Base-by-base conservation (phyloP, 1,140 invertebrate genomes). In the Heliconius hewitsoni region DNA sequence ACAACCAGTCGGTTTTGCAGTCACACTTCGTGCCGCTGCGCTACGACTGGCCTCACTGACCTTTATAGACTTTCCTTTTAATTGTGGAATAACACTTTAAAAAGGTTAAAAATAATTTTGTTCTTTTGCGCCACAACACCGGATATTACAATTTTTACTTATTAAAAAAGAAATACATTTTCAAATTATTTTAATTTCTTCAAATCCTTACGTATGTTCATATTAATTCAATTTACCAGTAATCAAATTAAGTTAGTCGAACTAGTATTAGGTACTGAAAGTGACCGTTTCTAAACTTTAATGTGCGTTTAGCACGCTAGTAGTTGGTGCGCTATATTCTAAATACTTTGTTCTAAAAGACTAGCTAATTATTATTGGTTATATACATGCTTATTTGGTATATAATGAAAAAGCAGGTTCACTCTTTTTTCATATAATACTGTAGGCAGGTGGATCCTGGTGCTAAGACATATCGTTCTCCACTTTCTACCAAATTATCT, bases 221-320 rank as follows among this genome's bases (percentile, higher is more conserved):
- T 30, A 66, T 66, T 66, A 66, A 66, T 66, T 66, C 60, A 66
- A 66, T 66, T 66, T 66, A 30, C 60, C 27, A 23, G 60, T 66
- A 66, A 66, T 27, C 13, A 18, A 66, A 66, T 66, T 66, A 66
- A 66, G 27, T 66, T 66, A 66, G 60, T 66, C 23, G 60, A 66
- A 66, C 60, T 66, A 66, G 13, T 30, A 66, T 2, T 60, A 42
- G 39, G 39, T 46, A 30, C 60, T 66, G 60, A 66, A 66, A 30
- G 60, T 66, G 60, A 66, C 60, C 60, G 60, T 66, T 66, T 66
- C 27, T 30, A 66, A 66, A 18, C 60, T 23, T 66, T 66, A 66
- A 66, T 30, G 60, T 30, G 60, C 60, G 11, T 30, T 66, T 30
- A 66, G 1, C 60, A 66, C 60, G 60, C 60, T 11, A 66, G 60